phyloP scores from a whole-genome alignment of 2,888 invertebrate species.

The Athalia rosae region DNA sequence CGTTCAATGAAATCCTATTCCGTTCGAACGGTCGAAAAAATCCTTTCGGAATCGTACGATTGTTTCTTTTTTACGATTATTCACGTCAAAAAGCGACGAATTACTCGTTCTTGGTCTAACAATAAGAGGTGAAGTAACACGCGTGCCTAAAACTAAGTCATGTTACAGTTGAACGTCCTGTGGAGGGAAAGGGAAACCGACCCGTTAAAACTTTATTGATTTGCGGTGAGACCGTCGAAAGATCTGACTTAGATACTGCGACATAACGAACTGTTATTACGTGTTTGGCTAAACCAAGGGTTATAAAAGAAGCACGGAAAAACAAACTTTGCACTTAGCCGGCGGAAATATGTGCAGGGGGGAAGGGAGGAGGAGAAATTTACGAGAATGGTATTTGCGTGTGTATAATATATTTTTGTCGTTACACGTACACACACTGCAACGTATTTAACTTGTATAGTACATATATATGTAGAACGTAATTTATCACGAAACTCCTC shows the following conservation, averaged over 20 bases:
- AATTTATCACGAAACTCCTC: background rate
- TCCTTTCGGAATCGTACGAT: too few relatives aligned
- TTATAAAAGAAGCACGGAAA: background rate
- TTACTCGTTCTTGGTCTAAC: too few relatives aligned
- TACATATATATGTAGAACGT: background rate
- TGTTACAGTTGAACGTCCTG: background rate
- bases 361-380: background rate
- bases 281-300: conserved; percentile 13
- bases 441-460: background rate
- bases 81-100: too few relatives aligned
- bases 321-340: background rate
- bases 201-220: conserved; percentile 22
- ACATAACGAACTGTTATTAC: conserved; percentile 4
- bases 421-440: too few relatives aligned
- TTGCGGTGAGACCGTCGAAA: conserved; percentile 9
- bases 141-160: too few relatives aligned
- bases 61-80: too few relatives aligned
- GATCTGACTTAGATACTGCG: conserved; percentile 8
- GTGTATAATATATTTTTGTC: too few relatives aligned
- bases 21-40: too few relatives aligned
- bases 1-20: background rate
- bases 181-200: background rate
- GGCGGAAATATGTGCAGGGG: too few relatives aligned
- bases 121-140: too few relatives aligned
- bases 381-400: background rate